phyloP scores from a whole-genome alignment of 2,888 invertebrate genomes.

The Phytoseiulus persimilis region DNA sequence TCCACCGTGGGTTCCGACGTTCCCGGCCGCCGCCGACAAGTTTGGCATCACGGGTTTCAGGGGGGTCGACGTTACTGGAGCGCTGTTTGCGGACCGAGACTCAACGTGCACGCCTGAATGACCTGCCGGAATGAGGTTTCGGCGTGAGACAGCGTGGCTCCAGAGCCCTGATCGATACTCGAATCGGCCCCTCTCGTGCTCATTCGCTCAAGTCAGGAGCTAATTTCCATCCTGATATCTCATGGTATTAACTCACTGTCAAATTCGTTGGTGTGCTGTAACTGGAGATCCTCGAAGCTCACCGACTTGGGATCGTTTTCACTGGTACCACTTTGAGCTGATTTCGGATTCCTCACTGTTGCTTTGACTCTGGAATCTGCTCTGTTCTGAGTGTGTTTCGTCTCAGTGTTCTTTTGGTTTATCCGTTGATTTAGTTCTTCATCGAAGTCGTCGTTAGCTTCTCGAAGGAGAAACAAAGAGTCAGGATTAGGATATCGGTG shows the following conservation, averaged over 20 bases:
- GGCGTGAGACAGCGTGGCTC: too few relatives aligned
- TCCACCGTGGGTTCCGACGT: not conserved
- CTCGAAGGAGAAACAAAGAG: too few relatives aligned
- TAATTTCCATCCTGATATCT: too few relatives aligned
- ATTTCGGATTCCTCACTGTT: not conserved
- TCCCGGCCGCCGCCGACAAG: not conserved
- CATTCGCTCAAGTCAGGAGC: too few relatives aligned
- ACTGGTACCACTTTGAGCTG: not conserved
- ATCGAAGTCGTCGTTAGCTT: constrained; percentile 16
- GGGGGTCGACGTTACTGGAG: constrained; percentile 18
- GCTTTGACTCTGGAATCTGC: not conserved
- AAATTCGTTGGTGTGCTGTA: not conserved
- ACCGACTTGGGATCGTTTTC: constrained; percentile 13
- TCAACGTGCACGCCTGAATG: not conserved
- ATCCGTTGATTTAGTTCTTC: constrained; percentile 11
- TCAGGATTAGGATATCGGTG: too few relatives aligned
- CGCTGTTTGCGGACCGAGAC: not conserved
- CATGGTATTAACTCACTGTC: not conserved
- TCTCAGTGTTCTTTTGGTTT: not conserved
- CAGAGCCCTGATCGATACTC: too few relatives aligned
- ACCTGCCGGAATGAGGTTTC: not conserved
- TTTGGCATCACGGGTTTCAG: not conserved
- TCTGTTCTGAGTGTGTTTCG: not conserved
- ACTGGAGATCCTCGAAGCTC: not conserved
- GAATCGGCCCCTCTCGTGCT: too few relatives aligned